Base-by-base conservation (phyloP, 1,140 invertebrate genomes). In the Drosophila mayri region DNA sequence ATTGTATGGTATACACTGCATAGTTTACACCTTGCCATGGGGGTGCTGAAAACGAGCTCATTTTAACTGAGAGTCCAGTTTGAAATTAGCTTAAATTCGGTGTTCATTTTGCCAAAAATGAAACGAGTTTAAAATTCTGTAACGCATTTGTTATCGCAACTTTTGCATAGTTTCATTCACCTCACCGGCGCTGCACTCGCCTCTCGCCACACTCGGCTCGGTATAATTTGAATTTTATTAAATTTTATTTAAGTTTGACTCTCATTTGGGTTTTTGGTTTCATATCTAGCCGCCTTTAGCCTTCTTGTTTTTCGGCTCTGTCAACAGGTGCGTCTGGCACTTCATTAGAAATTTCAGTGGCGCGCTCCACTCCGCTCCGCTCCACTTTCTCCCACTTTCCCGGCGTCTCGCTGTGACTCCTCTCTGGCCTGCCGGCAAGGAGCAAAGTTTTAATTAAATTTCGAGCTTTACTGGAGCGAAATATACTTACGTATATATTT, bases 381-480 rank as follows among this genome's bases (percentile, higher is more conserved):
- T 47, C 22, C n/a, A 37, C 12, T 46, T 41, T 32, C 52, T 35
- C n/a, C 11, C 37, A 20, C 16, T 41, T 12, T 46, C 28, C 16
- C 38, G 6, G 10, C 37, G 37, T 18, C 40, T 32, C 38, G 7
- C 32, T 41, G 28, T 32, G 18, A n/a, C 44, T 18, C 18, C 41
- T 14, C 25, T 38, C 40, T 74, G 59, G 41, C 37, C 50, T 47
- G 18, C 43, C 76, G 70, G 72, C 47, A 32, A 62, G 46, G 46
- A 79, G 59, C 47, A 74, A 87, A 88, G 71, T 87, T 87, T 87
- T 87, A 87, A 87, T 87, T 87, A 87, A 87, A 88, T 88, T 87
- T 80, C 66, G 58, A 71, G 75, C 76, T 78, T 71, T 71, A 61
- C 75, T 62, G 67, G 52, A 84, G 80, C 54, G 67, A 88, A 88